These are phyloP conservation scores for Lithophane leautieri DNA, from an alignment of 2,888 invertebrate species.

Conservation along the genomic window DNA sequence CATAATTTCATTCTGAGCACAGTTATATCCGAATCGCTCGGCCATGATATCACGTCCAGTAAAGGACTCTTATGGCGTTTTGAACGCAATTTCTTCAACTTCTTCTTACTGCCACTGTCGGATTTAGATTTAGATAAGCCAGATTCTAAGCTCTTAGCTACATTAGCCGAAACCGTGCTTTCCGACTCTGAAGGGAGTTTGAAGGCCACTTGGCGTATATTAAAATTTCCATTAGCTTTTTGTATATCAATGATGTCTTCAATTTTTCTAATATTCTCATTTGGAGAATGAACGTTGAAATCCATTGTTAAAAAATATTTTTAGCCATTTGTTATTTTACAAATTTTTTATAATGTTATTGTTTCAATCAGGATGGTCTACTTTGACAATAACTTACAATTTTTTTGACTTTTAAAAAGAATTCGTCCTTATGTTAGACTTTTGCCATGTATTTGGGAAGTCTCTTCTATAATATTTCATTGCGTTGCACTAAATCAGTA, in stretches of 20 bases:
- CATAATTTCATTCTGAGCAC: constrained; percentile 88
- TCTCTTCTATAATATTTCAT: background rate
- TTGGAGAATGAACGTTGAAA: constrained; percentile 66
- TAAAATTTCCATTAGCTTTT: constrained; percentile 83
- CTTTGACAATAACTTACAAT: constrained; percentile 58
- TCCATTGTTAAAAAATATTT: constrained; percentile 75
- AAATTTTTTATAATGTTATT: constrained; percentile 71
- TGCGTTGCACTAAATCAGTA: background rate
- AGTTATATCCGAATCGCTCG: constrained; percentile 91
- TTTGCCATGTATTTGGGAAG: background rate
- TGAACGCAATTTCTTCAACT: constrained; percentile 73
- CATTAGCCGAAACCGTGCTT: constrained; percentile 73
- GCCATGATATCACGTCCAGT: constrained; percentile 85
- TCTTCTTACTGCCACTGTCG: constrained; percentile 71
- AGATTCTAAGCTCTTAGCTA: constrained; percentile 80
- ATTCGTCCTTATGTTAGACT: constrained; percentile 7
- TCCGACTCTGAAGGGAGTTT: constrained; percentile 77
- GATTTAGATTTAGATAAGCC: constrained; percentile 75
- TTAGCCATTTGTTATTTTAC: constrained; percentile 71
- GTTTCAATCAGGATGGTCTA: constrained; percentile 73
- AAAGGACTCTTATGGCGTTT: constrained; percentile 75
- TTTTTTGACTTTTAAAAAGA: constrained; percentile 46
- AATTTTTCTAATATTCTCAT: constrained; percentile 82
- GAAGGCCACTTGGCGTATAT: constrained; percentile 81
- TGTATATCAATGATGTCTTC: constrained; percentile 87